Evolutionary conservation across 2,888 invertebrate genomes (phyloP).

Genomic region (Drosophila borealis): DNA sequence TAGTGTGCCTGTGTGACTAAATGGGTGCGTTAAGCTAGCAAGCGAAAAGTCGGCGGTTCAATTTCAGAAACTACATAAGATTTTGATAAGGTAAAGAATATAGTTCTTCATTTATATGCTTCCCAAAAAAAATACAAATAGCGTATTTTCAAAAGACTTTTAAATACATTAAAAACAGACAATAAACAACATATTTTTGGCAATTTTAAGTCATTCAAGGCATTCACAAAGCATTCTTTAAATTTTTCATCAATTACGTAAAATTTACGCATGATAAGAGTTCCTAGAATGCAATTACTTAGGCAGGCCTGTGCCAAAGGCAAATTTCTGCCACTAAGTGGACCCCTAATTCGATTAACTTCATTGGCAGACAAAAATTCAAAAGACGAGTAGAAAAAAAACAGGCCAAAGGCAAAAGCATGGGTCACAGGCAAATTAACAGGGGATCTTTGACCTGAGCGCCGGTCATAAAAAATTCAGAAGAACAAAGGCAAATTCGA

Average conservation of each 20-base stretch:
- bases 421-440: slow-evolving; percentile 20
- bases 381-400: slow-evolving; percentile 9
- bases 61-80: too few relatives aligned
- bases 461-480: not conserved
- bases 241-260: too few relatives aligned
- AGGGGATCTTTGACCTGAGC: slow-evolving; percentile 14
- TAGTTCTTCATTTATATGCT: too few relatives aligned
- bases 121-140: too few relatives aligned
- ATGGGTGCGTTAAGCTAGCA: too few relatives aligned
- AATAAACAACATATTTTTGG: not conserved
- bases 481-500: slow-evolving; percentile 5
- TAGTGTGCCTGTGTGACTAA: too few relatives aligned
- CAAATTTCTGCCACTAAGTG: slow-evolving; percentile 41
- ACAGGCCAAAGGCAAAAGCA: not conserved
- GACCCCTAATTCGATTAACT: slow-evolving; percentile 60
- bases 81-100: too few relatives aligned
- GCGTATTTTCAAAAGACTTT: too few relatives aligned
- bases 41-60: too few relatives aligned
- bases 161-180: not conserved
- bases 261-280: slow-evolving; percentile 1
- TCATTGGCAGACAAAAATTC: slow-evolving; percentile 18
- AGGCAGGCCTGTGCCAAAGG: slow-evolving; percentile 9
- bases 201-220: not conserved
- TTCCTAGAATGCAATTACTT: slow-evolving; percentile 13
- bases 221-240: too few relatives aligned